Conservation (phyloP, 2,797 vertebrate species). For the Anabas testudineus region DNA sequence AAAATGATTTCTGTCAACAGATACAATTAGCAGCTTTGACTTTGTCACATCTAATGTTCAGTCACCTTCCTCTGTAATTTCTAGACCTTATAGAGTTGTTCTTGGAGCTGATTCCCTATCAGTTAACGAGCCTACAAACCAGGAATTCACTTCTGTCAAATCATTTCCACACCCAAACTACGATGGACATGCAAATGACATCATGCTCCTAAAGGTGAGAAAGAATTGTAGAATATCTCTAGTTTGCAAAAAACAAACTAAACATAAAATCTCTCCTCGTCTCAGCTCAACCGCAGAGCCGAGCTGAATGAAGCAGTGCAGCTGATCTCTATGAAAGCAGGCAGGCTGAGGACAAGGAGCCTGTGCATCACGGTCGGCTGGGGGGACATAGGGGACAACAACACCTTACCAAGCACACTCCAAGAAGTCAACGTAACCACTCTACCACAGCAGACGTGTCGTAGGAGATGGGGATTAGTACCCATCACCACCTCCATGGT, state of each 20-base stretch:
- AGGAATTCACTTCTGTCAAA: conserved; percentile 44
- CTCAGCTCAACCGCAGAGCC: conserved; percentile 66
- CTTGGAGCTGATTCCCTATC: conserved; percentile 66
- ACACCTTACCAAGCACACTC: conserved; percentile 62
- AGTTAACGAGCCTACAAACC: conserved; percentile 49
- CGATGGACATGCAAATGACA: conserved; percentile 60
- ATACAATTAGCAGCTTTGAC: neutral
- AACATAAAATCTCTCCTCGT: neutral
- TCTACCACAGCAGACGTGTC: conserved; percentile 43
- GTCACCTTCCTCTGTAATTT: conserved; percentile 18
- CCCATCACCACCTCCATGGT: conserved; percentile 63
- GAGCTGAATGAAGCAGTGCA: conserved; percentile 65
- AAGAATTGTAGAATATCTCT: neutral
- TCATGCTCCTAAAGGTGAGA: conserved; percentile 81
- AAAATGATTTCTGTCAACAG: neutral
- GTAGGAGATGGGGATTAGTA: conserved; percentile 38
- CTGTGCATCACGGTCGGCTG: conserved; percentile 76
- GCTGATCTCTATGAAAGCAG: conserved; percentile 56
- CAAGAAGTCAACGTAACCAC: conserved; percentile 79
- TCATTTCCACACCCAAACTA: conserved; percentile 69
- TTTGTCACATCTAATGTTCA: neutral
- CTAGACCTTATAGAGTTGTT: conserved; percentile 66
- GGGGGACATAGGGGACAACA: conserved; percentile 72
- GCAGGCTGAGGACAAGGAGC: neutral
- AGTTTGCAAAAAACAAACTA: neutral